Evolutionary conservation across 2,113 vertebrate genomes (phyloP).

Genomic region (Lipophrys pholis): DNA sequence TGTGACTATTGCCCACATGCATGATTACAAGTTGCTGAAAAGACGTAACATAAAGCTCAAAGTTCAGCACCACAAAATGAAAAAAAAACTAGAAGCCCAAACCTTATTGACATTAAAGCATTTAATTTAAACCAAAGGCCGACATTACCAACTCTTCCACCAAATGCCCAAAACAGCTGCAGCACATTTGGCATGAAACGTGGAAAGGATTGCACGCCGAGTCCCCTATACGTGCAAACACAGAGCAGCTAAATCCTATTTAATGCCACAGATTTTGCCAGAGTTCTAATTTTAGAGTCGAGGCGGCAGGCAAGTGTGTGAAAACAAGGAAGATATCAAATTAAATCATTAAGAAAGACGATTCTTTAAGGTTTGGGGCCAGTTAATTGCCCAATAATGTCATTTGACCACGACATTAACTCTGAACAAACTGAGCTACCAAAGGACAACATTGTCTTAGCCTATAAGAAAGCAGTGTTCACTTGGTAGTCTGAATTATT

Average conservation of each 20-base stretch:
- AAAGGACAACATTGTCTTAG: too few relatives aligned
- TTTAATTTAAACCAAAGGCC: neutral
- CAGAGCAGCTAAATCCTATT: constrained; percentile 25
- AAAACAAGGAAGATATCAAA: neutral
- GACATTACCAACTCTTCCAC: constrained; percentile 3
- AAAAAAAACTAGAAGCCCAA: neutral
- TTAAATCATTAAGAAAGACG: constrained; percentile 6
- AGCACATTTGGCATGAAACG: constrained; percentile 26
- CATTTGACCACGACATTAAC: too few relatives aligned
- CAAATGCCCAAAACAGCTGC: neutral
- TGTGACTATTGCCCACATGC: too few relatives aligned
- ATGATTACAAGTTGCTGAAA: too few relatives aligned
- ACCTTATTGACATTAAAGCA: neutral
- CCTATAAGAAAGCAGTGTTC: too few relatives aligned
- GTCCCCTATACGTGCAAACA: constrained; percentile 1
- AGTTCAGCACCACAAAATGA: neutral
- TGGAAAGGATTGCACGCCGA: constrained; percentile 23
- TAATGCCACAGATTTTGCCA: constrained; percentile 26
- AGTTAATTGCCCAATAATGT: neutral
- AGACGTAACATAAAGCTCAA: too few relatives aligned
- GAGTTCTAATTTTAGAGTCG: neutral
- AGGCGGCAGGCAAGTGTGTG: constrained; percentile 11
- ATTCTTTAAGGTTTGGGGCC: neutral
- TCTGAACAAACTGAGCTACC: too few relatives aligned
- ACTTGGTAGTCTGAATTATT: too few relatives aligned